Base-by-base conservation (phyloP, 1,140 invertebrate species). In the Drosophila simulans region DNA sequence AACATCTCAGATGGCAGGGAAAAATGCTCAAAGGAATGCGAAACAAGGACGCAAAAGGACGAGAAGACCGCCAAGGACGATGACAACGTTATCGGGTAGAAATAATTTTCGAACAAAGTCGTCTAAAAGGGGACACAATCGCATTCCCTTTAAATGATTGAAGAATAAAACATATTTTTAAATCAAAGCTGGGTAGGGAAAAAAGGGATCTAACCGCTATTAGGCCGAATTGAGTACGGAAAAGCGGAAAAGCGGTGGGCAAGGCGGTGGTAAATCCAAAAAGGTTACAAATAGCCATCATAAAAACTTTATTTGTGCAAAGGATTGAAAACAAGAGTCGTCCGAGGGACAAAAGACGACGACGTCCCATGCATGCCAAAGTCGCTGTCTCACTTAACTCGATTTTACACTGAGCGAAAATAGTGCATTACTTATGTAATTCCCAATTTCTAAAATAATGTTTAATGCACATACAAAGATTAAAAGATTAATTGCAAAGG, bases 251-350 rank as follows among this genome's bases (percentile, higher is more conserved):
- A 20, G 17, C 25, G 40, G 39, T 0, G n/a, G 20, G 5, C 0
- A 17, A 17, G 39, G 49, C 17, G 49, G 43, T 49, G 52, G 58
- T 3, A 89, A 80, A 84, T 84, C 71, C 72, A 73, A 89, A 89
- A 89, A 89, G 84, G 84, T 80, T 89, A 89, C 84, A 89, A 89
- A 89, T 89, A 89, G 85, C 84, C 64, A 59, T 77, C 85, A 89
- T 89, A 89, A 89, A 89, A 89, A 89, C 63, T 89, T 89, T 89
- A 89, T 89, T 89, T 88, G 85, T 76, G 64, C 76, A 88, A 88
- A 84, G 83, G 83, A 88, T 89, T 88, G 84, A 89, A 89, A 89
- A 79, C 73, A 85, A 64, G 55, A 73, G 60, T 43, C 59, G 59
- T 39, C 54, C 71, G 57, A 55, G 65, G 57, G 57, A 83, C 76